phyloP scores from a whole-genome alignment of 2,113 vertebrate species.

The Pedetes capensis region DNA sequence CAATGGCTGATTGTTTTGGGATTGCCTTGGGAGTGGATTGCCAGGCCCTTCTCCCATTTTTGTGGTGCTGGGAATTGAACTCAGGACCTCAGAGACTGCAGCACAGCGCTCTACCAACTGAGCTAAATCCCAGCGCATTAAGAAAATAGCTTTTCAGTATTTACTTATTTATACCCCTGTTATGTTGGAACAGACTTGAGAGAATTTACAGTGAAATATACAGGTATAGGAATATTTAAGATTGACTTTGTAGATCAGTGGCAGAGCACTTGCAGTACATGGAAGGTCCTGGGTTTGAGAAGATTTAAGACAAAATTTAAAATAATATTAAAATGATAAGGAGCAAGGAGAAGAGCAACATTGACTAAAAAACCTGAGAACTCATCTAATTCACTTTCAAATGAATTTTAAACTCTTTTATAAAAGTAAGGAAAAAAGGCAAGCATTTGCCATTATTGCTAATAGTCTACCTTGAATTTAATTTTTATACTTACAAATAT shows the following conservation, averaged over 20 bases:
- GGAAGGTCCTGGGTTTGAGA: background rate
- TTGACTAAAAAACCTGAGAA: slow-evolving; percentile 10
- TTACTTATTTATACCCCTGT: background rate
- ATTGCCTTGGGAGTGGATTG: no score
- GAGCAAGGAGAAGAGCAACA: background rate
- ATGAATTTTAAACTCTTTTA: slow-evolving; percentile 17
- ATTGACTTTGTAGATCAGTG: background rate
- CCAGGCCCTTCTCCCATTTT: no score
- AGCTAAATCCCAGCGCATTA: no score
- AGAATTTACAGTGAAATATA: slow-evolving; percentile 7
- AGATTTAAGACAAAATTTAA: slow-evolving; percentile 23
- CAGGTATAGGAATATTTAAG: background rate
- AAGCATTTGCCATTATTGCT: background rate
- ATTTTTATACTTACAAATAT: slow-evolving; percentile 8
- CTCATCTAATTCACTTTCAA: background rate
- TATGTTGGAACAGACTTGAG: background rate
- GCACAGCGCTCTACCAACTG: no score
- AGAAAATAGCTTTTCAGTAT: background rate
- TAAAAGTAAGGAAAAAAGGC: slow-evolving; percentile 23
- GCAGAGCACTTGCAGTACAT: background rate
- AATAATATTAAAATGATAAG: slow-evolving; percentile 19
- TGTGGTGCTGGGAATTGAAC: no score
- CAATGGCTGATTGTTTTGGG: no score
- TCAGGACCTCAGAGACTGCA: no score
- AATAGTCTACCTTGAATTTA: background rate